Evolutionary conservation across 1,140 invertebrate genomes (phyloP).

Genomic region (Atta texana): DNA sequence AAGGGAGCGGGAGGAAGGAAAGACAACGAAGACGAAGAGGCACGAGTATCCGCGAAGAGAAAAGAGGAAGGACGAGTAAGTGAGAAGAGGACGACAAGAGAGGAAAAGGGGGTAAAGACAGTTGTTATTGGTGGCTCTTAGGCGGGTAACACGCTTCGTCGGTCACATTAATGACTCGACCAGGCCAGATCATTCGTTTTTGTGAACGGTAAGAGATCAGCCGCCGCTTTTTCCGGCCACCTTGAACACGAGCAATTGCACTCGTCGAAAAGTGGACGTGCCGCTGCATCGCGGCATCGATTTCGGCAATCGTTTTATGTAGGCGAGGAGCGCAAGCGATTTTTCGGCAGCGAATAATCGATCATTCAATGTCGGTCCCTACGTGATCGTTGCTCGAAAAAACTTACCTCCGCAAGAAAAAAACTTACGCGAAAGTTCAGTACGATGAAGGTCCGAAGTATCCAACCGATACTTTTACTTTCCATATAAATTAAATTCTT

Average conservation of each 20-base stretch:
- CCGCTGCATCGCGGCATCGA: conserved; percentile 34
- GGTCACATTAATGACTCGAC: conserved; percentile 75
- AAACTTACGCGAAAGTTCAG: background rate
- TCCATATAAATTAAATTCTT: background rate
- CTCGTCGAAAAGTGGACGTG: conserved; percentile 36
- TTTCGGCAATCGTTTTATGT: conserved; percentile 46
- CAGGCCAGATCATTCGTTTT: conserved; percentile 61
- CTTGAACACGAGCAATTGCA: conserved; percentile 58
- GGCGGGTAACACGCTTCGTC: conserved; percentile 73
- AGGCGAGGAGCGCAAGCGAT: conserved; percentile 41
- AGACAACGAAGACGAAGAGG: background rate
- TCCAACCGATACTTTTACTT: background rate
- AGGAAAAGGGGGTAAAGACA: conserved; percentile 64
- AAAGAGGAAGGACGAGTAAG: background rate
- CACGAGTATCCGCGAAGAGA: conserved; percentile 22
- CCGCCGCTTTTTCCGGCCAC: conserved; percentile 64
- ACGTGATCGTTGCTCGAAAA: conserved; percentile 46
- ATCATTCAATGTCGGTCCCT: conserved; percentile 56
- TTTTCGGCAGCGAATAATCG: conserved; percentile 56
- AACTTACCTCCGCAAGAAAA: conserved; percentile 16
- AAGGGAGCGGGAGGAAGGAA: conserved; percentile 24
- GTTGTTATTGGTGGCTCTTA: conserved; percentile 75
- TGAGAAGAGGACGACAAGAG: conserved; percentile 14
- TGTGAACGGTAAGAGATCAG: conserved; percentile 30
- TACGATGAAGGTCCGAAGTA: background rate